These are phyloP conservation scores for Myocastor coypus DNA, from an alignment of 2,113 vertebrate genomes.

Conservation along the genomic window DNA sequence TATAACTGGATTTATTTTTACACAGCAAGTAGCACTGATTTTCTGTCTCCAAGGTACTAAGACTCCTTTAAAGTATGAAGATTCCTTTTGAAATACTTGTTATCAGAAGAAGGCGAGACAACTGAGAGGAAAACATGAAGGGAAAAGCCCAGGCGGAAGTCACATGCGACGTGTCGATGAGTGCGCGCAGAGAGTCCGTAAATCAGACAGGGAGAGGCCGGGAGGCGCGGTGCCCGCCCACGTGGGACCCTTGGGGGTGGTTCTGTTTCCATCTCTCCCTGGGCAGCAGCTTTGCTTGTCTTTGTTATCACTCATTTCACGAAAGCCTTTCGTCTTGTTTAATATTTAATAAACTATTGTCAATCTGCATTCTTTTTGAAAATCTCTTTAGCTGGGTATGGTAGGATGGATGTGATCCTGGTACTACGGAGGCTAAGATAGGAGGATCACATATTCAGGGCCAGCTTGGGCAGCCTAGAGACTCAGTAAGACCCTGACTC, in stretches of 20 bases:
- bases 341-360: not conserved
- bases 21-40: not conserved
- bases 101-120: not conserved
- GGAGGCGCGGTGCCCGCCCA: not conserved
- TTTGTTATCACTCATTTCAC: not conserved
- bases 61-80: not conserved
- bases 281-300: not conserved
- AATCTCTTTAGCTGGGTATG: conserved; percentile 3
- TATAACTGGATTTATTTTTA: conserved; percentile 34
- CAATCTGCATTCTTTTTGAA: not conserved
- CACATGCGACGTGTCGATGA: not conserved
- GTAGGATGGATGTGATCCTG: not conserved
- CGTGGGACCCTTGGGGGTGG: not conserved
- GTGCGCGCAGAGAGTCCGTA: not conserved
- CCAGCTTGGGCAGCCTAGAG: not conserved
- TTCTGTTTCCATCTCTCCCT: not conserved
- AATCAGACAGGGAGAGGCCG: not conserved
- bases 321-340: not conserved
- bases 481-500: not conserved
- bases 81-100: conserved; percentile 31
- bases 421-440: not conserved
- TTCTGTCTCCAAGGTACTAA: conserved; percentile 11
- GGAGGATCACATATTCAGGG: not conserved
- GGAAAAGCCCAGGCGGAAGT: conserved; percentile 33
- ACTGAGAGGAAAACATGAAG: conserved; percentile 30